Evolutionary conservation across 1,140 invertebrate genomes (phyloP), one percentile per base, ranked within the genome.

Genomic region (Zaprionus africanus): DNA sequence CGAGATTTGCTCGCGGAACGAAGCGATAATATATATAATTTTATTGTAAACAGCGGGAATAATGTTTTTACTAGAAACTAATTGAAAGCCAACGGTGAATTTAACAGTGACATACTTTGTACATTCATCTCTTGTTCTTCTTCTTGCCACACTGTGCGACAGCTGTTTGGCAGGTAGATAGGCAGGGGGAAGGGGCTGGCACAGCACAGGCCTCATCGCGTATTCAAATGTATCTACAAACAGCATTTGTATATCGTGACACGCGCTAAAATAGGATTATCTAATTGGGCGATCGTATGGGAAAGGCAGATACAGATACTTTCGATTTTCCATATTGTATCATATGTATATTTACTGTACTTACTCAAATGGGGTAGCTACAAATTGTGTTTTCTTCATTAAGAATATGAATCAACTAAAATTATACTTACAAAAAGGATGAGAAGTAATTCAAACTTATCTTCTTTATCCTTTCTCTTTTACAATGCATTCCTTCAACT

Each of bases 41-140:
- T 34, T 34, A 69, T 79, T 86, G 70, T 76, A 86, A 85, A 86
- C 82, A 76, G 59, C 46, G 69, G 69, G 74, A 76, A 76, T 81
- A 75, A 76, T 82, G 75, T 62, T 82, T 82, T 66, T 64, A 76
- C 53, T 63, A 79, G 15, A 76, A 63, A 72, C 76, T 72, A 78
- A 86, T 86, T 72, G 41, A 70, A 76, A 80, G 68, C 65, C 70
- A 73, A 26, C 56, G 36, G 38, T 54, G 19, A 54, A 63, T 67
- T 65, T 46, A 63, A 58, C 79, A 60, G 68, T 82, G 82, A 85
- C 82, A 85, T 85, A 81, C 77, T 84, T 75, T 64, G 5, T 13
- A 54, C 12, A 22, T 54, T 6, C 51, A 24, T 63, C 56, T 79
- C 15, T 13, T 51, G 17, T 59, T 58, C 59, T 36, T 65, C 57